Percentiles rank a stretch among this genome's conserved stretches.
Conservation (phyloP, 2,113 vertebrate genomes). For the Phalacrocorax carbo region DNA sequence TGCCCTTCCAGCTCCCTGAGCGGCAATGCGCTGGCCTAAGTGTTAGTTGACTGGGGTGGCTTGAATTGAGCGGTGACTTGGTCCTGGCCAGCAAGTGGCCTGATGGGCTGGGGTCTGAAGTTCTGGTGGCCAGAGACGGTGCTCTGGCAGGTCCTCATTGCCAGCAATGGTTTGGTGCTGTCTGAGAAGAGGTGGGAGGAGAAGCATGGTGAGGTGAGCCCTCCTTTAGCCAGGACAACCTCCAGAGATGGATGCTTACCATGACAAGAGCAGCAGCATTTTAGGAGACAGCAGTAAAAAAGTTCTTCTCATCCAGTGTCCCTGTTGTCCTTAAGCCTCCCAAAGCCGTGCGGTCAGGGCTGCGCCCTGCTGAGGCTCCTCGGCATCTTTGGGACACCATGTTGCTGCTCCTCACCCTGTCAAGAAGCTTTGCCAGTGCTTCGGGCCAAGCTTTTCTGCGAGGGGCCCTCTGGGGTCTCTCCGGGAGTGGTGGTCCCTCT, state of each 20-base stretch:
- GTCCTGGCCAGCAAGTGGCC: neutral
- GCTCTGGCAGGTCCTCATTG: neutral
- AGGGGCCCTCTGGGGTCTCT: neutral
- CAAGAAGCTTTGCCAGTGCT: neutral
- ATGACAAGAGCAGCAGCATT: fast-evolving
- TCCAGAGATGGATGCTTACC: neutral
- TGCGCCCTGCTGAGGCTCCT: neutral
- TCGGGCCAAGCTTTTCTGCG: neutral
- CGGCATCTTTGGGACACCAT: neutral
- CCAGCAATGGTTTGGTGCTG: neutral
- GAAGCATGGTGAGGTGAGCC: neutral
- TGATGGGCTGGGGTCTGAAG: neutral
- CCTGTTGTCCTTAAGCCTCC: neutral
- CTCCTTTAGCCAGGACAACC: neutral
- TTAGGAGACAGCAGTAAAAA: neutral
- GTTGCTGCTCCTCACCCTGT: neutral
- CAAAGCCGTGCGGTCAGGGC: fast-evolving
- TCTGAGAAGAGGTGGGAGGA: neutral
- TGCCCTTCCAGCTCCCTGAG: neutral
- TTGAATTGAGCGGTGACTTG: neutral
- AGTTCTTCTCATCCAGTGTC: neutral
- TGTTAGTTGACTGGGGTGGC: fast-evolving
- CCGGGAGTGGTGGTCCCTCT: neutral
- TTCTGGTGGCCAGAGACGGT: neutral
- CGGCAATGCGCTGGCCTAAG: fast-evolving